A percentile compares a stretch with the other conserved stretches of the same genome.
phyloP scores from a whole-genome alignment of 1,140 invertebrate genomes.

The Ridgeia piscesae region DNA sequence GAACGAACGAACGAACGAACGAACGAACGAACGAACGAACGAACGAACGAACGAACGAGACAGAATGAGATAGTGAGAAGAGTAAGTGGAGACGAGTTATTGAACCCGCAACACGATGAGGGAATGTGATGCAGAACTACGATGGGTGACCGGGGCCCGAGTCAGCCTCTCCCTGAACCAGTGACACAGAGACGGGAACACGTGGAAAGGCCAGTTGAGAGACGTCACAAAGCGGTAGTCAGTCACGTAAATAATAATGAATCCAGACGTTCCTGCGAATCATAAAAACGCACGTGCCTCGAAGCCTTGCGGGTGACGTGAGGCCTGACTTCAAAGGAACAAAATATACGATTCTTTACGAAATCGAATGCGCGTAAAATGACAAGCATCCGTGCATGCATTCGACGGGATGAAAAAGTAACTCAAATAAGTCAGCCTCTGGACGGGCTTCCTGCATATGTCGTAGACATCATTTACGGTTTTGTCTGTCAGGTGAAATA shows the following conservation, averaged over 20 bases:
- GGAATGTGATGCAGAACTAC: too few species aligned
- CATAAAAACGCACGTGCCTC: neutral
- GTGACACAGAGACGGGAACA: too few species aligned
- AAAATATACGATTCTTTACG: neutral
- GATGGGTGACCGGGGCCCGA: too few species aligned
- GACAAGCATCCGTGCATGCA: neutral
- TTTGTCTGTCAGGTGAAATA: neutral
- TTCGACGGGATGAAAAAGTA: neutral
- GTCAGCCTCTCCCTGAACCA: too few species aligned
- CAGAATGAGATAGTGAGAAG: too few species aligned
- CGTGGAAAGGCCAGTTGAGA: neutral
- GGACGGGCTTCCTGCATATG: neutral
- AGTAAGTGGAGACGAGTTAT: too few species aligned
- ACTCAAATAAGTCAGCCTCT: neutral
- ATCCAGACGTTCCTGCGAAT: neutral
- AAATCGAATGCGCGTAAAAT: neutral
- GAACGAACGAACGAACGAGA: too few species aligned
- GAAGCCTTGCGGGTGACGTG: neutral
- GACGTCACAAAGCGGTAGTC: neutral
- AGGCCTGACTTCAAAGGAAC: neutral
- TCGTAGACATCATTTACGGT: neutral
- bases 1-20: too few species aligned
- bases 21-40: too few species aligned
- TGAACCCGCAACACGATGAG: too few species aligned
- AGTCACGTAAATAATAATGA: neutral